These are phyloP conservation scores for Fringilla coelebs DNA, from an alignment of 2,797 vertebrate genomes.

Conservation along the genomic window DNA sequence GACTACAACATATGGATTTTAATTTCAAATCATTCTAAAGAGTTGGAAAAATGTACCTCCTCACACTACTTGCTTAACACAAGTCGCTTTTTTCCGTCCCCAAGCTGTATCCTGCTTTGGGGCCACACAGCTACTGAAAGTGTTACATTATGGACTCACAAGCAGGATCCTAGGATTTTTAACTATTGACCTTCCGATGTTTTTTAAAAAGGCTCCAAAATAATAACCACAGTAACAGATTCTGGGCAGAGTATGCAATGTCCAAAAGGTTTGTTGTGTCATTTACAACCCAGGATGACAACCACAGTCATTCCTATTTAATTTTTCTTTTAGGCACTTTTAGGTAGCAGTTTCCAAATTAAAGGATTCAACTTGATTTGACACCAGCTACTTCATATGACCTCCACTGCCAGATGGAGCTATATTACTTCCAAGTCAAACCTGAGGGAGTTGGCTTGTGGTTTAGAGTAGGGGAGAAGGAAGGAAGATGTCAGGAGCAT, in stretches of 20 bases:
- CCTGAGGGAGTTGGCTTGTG: not conserved
- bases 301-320: not conserved
- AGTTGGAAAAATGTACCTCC: not conserved
- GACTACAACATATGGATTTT: not conserved
- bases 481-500: fast-evolving
- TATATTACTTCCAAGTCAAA: not conserved
- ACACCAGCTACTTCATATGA: not conserved
- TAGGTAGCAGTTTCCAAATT: not conserved
- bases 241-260: not conserved
- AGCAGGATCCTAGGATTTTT: not conserved
- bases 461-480: not conserved
- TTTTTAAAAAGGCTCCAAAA: not conserved
- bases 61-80: not conserved
- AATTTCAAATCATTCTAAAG: not conserved
- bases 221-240: not conserved
- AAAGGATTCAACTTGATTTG: not conserved
- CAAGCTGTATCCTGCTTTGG: not conserved
- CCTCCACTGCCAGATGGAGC: not conserved
- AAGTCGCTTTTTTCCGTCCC: not conserved
- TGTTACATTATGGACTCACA: not conserved
- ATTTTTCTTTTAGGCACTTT: not conserved
- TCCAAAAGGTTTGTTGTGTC: not conserved
- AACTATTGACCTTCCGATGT: not conserved
- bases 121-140: not conserved
- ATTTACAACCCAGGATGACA: not conserved